These are phyloP conservation scores for Chaetophractus vellerosus DNA, from an alignment of 2,797 vertebrate species.

Conservation along the genomic window DNA sequence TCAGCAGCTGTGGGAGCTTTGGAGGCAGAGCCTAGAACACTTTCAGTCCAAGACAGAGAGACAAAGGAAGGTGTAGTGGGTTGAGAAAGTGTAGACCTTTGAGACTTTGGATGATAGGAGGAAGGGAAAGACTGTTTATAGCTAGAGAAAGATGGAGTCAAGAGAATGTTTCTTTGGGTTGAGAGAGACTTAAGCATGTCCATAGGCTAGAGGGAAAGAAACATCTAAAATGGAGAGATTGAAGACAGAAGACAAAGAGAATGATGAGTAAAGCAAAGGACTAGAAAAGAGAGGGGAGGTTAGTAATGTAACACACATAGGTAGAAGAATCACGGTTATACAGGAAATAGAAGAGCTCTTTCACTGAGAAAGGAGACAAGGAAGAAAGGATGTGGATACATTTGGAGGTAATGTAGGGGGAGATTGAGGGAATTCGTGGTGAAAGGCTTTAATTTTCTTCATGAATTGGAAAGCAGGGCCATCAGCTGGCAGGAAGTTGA, in stretches of 20 bases:
- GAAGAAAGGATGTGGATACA: neutral
- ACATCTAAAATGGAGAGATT: neutral
- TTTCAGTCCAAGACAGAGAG: neutral
- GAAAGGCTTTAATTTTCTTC: fast-evolving
- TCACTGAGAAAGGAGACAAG: neutral
- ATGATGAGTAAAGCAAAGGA: neutral
- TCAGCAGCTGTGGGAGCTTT: neutral
- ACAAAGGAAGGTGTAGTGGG: neutral
- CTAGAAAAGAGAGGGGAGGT: neutral
- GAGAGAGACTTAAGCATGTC: fast-evolving
- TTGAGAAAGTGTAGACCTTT: neutral
- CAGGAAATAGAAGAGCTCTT: neutral
- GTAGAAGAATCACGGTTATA: neutral
- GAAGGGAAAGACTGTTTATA: neutral
- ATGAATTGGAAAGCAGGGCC: neutral
- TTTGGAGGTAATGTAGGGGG: neutral
- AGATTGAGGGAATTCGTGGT: fast-evolving
- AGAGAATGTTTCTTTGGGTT: fast-evolving
- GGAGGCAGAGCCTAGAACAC: too few species aligned
- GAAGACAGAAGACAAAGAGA: neutral
- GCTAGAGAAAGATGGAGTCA: neutral
- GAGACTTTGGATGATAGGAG: neutral
- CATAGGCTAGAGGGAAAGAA: neutral
- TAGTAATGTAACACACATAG: too few species aligned
- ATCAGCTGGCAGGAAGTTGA: neutral